A percentile compares a stretch with the other conserved stretches of the same genome.
Evolutionary conservation across 2,113 vertebrate genomes (phyloP).

Genomic region (Merops nubicus): DNA sequence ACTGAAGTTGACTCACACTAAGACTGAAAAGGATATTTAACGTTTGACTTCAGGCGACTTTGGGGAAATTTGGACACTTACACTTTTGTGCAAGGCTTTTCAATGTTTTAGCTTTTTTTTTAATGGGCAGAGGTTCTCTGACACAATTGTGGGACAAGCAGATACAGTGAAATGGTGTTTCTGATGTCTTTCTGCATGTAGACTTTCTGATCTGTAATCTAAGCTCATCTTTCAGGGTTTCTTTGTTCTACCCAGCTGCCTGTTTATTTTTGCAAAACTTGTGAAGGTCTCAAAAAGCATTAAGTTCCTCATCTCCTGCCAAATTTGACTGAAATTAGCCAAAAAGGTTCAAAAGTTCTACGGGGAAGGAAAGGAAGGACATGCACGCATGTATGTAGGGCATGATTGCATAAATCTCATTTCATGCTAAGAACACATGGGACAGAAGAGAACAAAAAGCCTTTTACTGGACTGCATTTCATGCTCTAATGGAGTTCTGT

Average conservation of each 20-base stretch:
- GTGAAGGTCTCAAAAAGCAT: not conserved
- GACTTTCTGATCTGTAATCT: not conserved
- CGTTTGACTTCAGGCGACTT: not conserved
- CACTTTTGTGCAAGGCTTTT: not conserved
- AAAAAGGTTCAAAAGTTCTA: not conserved
- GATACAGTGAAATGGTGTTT: not conserved
- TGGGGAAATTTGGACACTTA: not conserved
- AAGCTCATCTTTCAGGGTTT: not conserved
- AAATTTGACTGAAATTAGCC: not conserved
- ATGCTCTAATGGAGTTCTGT: not conserved
- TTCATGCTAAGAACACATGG: not conserved
- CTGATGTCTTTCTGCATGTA: not conserved
- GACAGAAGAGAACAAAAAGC: not conserved
- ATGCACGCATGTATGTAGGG: not conserved
- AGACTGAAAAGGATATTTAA: not conserved
- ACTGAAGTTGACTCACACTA: not conserved
- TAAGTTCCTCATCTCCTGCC: not conserved
- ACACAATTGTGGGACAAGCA: not conserved
- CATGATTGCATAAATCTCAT: not conserved
- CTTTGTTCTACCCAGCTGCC: not conserved
- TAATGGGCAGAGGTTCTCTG: not conserved
- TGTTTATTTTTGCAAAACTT: not conserved
- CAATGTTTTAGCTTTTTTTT: not conserved
- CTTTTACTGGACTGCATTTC: not conserved
- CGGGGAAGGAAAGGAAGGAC: not conserved